Conservation (phyloP, 2,113 vertebrate genomes). For the Apistogramma diplotaenia region DNA sequence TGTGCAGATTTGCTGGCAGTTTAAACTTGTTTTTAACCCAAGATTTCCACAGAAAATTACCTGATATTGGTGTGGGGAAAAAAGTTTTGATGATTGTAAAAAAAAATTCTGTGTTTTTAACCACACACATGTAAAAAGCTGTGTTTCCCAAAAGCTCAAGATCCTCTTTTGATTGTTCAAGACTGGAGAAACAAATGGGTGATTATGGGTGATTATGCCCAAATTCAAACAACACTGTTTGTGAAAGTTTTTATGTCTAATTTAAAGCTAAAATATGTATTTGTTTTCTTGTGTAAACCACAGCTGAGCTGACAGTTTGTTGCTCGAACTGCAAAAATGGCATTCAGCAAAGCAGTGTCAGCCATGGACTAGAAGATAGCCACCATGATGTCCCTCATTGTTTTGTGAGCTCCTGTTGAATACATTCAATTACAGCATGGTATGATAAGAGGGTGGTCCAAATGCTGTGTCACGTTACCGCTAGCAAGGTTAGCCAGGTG, state of each 20-base stretch:
- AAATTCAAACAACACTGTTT: neutral
- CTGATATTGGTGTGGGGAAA: neutral
- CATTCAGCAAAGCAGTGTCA: too few species aligned
- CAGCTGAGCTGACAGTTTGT: neutral
- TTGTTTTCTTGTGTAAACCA: neutral
- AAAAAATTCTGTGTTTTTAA: neutral
- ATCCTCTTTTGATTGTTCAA: neutral
- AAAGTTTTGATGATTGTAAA: neutral
- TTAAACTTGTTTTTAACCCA: neutral
- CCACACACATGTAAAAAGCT: neutral
- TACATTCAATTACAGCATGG: too few species aligned
- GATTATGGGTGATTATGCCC: neutral
- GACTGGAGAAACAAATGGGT: neutral
- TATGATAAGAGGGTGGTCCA: neutral
- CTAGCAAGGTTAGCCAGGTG: neutral
- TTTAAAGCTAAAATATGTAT: neutral
- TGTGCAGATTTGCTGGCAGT: neutral
- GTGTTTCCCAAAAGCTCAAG: neutral
- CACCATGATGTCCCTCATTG: too few species aligned
- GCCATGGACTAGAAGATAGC: too few species aligned
- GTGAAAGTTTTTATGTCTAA: neutral
- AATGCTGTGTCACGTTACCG: neutral
- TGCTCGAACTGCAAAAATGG: too few species aligned
- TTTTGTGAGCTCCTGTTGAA: too few species aligned
- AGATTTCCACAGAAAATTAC: neutral